Evolutionary conservation across 2,797 vertebrate genomes (phyloP).

Genomic region (Oreonectes daqikongensis): DNA sequence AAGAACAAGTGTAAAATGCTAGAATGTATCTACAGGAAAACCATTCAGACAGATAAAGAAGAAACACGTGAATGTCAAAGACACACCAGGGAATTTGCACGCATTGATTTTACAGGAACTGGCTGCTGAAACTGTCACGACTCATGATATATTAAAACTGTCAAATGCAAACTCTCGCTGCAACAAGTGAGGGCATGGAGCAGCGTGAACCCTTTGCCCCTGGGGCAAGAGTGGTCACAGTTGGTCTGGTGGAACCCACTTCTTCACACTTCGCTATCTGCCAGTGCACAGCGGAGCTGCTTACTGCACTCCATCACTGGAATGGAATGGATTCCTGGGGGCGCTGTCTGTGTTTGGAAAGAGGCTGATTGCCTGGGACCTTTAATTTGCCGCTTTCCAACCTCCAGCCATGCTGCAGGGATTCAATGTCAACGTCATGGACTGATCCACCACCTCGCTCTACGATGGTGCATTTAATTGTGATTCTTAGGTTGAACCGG

Average conservation of each 20-base stretch:
- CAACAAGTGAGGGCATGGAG: conserved; percentile 13
- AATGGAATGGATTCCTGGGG: conserved; percentile 63
- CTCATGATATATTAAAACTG: conserved; percentile 30
- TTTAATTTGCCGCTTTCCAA: conserved; percentile 69
- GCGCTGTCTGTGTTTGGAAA: conserved; percentile 50
- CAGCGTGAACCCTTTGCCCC: conserved; percentile 27
- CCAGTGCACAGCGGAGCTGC: conserved; percentile 31
- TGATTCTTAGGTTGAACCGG: conserved; percentile 12
- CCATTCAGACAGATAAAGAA: conserved; percentile 11
- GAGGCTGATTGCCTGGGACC: conserved; percentile 68
- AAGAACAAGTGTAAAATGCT: conserved; percentile 22
- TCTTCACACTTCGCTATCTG: conserved; percentile 50
- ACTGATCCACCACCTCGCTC: background rate
- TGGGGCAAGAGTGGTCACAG: background rate
- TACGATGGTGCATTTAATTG: conserved; percentile 7
- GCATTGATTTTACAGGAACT: conserved; percentile 23
- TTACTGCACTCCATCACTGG: conserved; percentile 57
- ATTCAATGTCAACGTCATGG: background rate
- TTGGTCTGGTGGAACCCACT: conserved; percentile 11
- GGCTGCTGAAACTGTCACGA: background rate
- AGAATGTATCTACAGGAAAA: background rate
- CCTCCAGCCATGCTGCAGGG: conserved; percentile 51
- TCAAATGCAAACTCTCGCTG: background rate
- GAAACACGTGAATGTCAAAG: conserved; percentile 14
- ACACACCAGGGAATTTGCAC: background rate